A percentile compares a stretch with the other conserved stretches of the same genome.
Conservation (phyloP, 2,113 vertebrate genomes). For the Lagopus muta region DNA sequence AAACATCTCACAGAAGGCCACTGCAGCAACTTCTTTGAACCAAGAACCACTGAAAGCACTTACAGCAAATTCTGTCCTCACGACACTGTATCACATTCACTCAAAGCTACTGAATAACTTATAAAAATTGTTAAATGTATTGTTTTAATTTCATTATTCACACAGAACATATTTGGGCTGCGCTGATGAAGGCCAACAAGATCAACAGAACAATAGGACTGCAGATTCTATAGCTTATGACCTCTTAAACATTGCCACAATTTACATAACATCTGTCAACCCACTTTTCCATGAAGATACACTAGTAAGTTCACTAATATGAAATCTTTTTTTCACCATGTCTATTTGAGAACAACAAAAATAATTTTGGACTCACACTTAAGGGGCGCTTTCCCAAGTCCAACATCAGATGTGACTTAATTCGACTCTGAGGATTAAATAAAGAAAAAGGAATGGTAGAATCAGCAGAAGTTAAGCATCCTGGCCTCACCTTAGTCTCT, state of each 20-base stretch:
- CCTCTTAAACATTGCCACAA: background rate
- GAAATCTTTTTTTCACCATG: background rate
- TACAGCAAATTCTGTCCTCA: background rate
- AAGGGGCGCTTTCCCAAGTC: background rate
- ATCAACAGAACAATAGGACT: background rate
- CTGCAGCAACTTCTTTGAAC: background rate
- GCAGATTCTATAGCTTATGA: background rate
- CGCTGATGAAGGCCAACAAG: background rate
- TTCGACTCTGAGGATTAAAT: background rate
- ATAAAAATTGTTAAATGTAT: background rate
- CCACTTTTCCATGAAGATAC: background rate
- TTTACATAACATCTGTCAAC: background rate
- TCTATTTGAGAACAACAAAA: background rate
- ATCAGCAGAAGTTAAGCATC: background rate
- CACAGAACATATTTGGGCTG: background rate
- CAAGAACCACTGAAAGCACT: background rate
- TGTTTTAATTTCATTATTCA: background rate
- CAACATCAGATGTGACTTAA: background rate
- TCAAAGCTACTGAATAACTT: background rate
- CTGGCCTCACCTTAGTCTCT: background rate
- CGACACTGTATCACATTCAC: rapidly evolving
- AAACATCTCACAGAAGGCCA: background rate
- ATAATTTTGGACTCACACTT: conserved; percentile 4
- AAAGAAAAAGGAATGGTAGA: background rate
- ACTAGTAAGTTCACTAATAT: background rate